Base-by-base conservation (phyloP, 2,888 invertebrate genomes). In the Drosophila yooni region DNA sequence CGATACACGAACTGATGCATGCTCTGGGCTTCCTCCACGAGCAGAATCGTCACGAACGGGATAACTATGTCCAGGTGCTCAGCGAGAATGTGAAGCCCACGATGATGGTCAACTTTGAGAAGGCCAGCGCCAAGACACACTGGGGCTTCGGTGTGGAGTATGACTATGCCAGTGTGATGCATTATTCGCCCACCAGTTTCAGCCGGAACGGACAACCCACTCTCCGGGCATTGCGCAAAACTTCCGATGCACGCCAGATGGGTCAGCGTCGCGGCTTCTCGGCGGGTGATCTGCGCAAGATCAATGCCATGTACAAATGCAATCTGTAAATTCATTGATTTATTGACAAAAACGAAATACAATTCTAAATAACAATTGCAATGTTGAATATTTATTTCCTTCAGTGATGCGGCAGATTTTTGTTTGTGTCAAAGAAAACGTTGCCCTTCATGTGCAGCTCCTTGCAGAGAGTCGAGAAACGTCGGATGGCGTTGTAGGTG, bases 121-220 rank as follows among this genome's bases (percentile, higher is more conserved):
- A 96, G 92, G 94, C 95, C 0, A 80, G 94, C 7, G 85, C 93
- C 10, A 92, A 93, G 15, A 94, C 93, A 11, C 94, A 95, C 0
- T 93, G 94, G 43, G 95, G 94, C 6, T 96, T 94, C 89, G 96
- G 96, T 0, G 94, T 97, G 0, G 93, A 94, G 0, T 97, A 97
- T 85, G 97, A 97, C 92, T 97, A 96, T 92, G 94, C 95, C 78
- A 97, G 97, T 78, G 96, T 97, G 1, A 96, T 97, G 97, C 97
- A 97, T 89, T 97, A 97, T 92, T 96, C 96, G 0, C 94, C 94
- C 50, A 95, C 94, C 29, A 96, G 97, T 10, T 97, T 97, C 92
- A 95, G 96, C 0, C 94, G 91, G 61, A 97, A 97, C 91, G 95
- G 95, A 1, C 93, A 94, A 84, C 95, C 95, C 10, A 97, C 97